A percentile compares a stretch with the other conserved stretches of the same genome.
phyloP scores from a whole-genome alignment of 30 jellyfish, hydroid and myxozoan genomes.

The Calvadosia cruxmelitensis region DNA sequence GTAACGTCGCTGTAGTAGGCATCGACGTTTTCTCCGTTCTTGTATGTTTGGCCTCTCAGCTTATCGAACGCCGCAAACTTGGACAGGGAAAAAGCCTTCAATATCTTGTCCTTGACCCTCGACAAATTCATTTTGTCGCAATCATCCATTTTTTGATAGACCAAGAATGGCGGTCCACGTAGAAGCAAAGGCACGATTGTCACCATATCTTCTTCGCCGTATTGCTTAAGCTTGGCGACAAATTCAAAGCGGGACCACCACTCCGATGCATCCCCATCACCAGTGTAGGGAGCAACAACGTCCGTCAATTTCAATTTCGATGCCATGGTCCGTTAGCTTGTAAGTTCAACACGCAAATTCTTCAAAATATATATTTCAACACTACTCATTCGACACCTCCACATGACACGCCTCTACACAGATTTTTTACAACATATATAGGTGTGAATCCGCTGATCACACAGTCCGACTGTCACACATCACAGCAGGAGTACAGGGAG shows the following conservation, averaged over 20 bases:
- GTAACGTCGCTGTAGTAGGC: constrained; percentile 2
- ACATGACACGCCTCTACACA: too few relatives aligned
- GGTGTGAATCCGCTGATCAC: too few relatives aligned
- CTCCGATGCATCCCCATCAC: constrained; percentile 3
- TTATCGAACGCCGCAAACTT: constrained; percentile 10
- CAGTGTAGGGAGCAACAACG: too few relatives aligned
- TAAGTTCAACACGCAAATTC: too few relatives aligned
- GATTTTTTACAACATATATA: too few relatives aligned
- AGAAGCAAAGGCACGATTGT: neutral
- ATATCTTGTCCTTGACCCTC: neutral
- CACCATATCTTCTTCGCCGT: constrained; percentile 1
- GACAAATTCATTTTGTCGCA: too few relatives aligned
- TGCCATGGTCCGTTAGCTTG: too few relatives aligned
- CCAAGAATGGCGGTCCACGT: constrained; percentile 9
- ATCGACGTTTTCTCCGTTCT: constrained; percentile 10
- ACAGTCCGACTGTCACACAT: too few relatives aligned
- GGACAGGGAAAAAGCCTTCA: constrained; percentile 2
- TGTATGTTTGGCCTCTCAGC: neutral
- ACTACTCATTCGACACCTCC: too few relatives aligned
- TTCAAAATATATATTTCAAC: too few relatives aligned
- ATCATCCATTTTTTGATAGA: constrained; percentile 8
- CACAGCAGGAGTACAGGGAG: too few relatives aligned
- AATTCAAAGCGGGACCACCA: constrained; percentile 1
- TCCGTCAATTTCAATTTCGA: too few relatives aligned
- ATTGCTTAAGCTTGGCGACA: constrained; percentile 11